Conservation (phyloP, 1,140 invertebrate genomes). For the Ceratina japonica region DNA sequence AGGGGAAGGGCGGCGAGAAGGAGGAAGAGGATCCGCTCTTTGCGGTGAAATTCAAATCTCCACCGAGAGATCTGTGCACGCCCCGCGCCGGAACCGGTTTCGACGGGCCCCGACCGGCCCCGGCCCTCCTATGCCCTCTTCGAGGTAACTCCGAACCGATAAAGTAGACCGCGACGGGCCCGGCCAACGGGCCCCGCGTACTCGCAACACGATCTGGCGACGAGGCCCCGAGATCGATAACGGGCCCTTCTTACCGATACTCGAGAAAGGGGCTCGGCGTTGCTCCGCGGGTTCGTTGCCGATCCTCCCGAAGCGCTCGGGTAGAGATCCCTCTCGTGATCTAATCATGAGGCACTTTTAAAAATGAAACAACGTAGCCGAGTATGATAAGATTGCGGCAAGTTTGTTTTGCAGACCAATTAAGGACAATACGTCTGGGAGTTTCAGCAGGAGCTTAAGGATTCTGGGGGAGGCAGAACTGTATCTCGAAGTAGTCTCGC, state of each 20-base stretch:
- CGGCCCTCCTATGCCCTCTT: slow-evolving; percentile 23
- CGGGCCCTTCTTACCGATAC: slow-evolving; percentile 48
- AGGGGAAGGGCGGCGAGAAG: slow-evolving; percentile 33
- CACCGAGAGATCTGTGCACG: slow-evolving; percentile 39
- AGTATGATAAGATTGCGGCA: not conserved
- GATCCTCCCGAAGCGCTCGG: not conserved
- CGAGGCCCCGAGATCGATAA: slow-evolving; percentile 22
- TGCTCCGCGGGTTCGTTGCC: slow-evolving; percentile 34
- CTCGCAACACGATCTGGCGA: slow-evolving; percentile 58
- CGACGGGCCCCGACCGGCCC: not conserved
- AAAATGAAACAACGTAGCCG: too few relatives aligned
- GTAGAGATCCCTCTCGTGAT: not conserved
- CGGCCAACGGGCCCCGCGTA: slow-evolving; percentile 5
- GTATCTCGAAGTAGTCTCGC: not conserved
- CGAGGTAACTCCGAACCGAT: slow-evolving; percentile 62
- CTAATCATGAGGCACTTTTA: too few relatives aligned
- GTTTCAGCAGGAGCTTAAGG: too few relatives aligned
- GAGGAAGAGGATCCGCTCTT: slow-evolving; percentile 60
- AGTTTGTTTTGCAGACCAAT: too few relatives aligned
- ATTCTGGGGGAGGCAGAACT: not conserved
- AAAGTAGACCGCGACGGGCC: slow-evolving; percentile 55
- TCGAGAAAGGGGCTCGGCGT: slow-evolving; percentile 7
- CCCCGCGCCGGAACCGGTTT: slow-evolving; percentile 60
- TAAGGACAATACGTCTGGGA: too few relatives aligned
- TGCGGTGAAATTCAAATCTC: slow-evolving; percentile 64